Conservation (phyloP, 2,113 vertebrate species). For the Quiscalus mexicanus region DNA sequence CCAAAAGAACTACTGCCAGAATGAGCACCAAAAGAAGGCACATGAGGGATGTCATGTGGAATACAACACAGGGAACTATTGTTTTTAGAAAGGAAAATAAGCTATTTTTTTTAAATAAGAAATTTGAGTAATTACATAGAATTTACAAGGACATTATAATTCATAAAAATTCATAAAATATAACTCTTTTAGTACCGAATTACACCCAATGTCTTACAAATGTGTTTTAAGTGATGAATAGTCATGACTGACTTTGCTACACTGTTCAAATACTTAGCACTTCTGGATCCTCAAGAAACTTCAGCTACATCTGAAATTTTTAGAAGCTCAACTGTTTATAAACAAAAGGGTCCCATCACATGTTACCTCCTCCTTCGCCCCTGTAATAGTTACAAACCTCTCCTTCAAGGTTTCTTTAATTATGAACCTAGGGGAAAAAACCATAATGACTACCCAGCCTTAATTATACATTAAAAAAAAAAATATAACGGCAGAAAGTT, state of each 20-base stretch:
- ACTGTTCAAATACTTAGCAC: neutral
- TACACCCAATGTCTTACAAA: neutral
- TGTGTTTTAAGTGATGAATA: accelerated
- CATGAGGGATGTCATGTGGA: neutral
- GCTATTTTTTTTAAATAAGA: neutral
- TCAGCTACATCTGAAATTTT: neutral
- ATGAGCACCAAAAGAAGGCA: neutral
- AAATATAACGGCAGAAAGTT: neutral
- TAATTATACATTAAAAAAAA: neutral
- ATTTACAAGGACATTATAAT: neutral
- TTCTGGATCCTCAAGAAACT: neutral
- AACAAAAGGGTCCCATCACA: neutral
- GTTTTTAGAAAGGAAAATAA: neutral
- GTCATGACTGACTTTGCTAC: neutral
- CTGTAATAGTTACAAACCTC: neutral
- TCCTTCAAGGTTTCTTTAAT: constrained; percentile 2
- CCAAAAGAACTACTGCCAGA: neutral
- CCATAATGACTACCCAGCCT: neutral
- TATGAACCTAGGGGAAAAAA: constrained; percentile 1
- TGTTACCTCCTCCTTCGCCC: neutral
- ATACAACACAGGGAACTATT: neutral
- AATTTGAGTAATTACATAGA: neutral
- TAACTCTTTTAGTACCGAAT: neutral
- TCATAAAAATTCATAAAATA: neutral
- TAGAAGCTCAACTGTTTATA: neutral